Evolutionary conservation across 2,113 vertebrate species (phyloP).

Genomic region (Ammodytes dubius): DNA sequence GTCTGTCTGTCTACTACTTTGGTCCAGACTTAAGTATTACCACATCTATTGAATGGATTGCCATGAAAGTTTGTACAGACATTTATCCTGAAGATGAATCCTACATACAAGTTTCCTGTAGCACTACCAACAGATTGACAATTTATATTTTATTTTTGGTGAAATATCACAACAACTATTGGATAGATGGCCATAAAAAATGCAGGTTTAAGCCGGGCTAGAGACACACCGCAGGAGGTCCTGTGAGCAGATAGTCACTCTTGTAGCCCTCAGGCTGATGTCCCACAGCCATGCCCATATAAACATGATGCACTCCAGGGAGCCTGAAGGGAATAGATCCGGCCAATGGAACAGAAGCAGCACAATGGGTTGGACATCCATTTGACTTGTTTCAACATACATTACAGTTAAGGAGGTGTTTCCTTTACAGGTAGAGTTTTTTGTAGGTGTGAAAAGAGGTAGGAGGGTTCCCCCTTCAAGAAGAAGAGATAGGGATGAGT

Average conservation of each 20-base stretch:
- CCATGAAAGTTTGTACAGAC: not conserved
- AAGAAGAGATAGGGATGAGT: not conserved
- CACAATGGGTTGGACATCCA: not conserved
- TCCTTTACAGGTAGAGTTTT: not conserved
- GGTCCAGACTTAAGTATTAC: not conserved
- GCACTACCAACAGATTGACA: not conserved
- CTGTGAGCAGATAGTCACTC: slow-evolving; percentile 53
- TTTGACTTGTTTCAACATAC: not conserved
- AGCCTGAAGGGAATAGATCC: not conserved
- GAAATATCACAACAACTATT: not conserved
- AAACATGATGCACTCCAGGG: slow-evolving; percentile 23
- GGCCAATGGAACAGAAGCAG: slow-evolving; percentile 11
- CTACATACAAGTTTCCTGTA: not conserved
- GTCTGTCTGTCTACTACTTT: slow-evolving; percentile 4
- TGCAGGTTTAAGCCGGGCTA: slow-evolving; percentile 13
- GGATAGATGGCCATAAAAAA: not conserved
- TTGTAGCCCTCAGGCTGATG: slow-evolving; percentile 75
- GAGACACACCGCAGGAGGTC: slow-evolving; percentile 39
- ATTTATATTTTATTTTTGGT: not conserved
- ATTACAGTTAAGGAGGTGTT: not conserved
- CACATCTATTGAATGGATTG: slow-evolving; percentile 3
- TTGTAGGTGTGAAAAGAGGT: not conserved
- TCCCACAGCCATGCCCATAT: slow-evolving; percentile 36
- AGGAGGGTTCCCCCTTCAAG: not conserved
- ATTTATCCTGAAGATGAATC: not conserved